These are phyloP conservation scores for Zaprionus taronus DNA, from an alignment of 1,140 invertebrate species.

Conservation along the genomic window DNA sequence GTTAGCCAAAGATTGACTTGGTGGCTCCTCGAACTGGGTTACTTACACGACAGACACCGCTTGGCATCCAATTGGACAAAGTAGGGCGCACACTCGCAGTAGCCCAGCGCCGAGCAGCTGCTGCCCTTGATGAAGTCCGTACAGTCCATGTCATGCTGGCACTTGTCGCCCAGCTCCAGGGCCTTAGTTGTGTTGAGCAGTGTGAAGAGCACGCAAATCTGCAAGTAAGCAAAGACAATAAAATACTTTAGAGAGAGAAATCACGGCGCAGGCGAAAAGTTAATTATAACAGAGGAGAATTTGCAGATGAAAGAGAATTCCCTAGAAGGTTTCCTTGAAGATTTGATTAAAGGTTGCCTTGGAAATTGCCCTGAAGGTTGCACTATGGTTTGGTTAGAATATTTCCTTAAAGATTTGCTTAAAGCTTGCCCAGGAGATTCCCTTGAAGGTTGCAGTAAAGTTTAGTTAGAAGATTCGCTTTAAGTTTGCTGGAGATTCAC, in stretches of 20 bases:
- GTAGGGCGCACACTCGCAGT: conserved; percentile 88
- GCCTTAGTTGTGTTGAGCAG: conserved; percentile 41
- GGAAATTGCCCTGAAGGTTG: too few relatives aligned
- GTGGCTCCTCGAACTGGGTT: conserved; percentile 41
- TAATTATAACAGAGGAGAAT: not conserved
- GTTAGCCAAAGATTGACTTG: conserved; percentile 74
- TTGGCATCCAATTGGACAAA: conserved; percentile 88
- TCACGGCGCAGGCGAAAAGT: not conserved
- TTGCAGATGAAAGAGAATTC: not conserved
- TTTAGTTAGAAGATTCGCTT: too few relatives aligned
- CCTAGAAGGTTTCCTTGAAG: not conserved
- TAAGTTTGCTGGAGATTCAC: too few relatives aligned
- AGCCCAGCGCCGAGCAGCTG: conserved; percentile 84
- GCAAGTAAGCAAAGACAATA: not conserved
- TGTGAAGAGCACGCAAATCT: conserved; percentile 63
- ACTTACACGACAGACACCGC: conserved; percentile 89
- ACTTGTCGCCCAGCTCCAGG: conserved; percentile 75
- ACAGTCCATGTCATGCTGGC: conserved; percentile 84
- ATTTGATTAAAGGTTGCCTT: too few relatives aligned
- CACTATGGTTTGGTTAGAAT: not conserved
- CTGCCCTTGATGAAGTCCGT: conserved; percentile 84
- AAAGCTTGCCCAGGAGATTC: too few relatives aligned
- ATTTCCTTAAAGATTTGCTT: too few relatives aligned
- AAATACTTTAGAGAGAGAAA: not conserved
- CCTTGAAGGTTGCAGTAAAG: too few relatives aligned